Conservation (phyloP, 2,888 invertebrate species). For the Drosophila suboccidentalis region DNA sequence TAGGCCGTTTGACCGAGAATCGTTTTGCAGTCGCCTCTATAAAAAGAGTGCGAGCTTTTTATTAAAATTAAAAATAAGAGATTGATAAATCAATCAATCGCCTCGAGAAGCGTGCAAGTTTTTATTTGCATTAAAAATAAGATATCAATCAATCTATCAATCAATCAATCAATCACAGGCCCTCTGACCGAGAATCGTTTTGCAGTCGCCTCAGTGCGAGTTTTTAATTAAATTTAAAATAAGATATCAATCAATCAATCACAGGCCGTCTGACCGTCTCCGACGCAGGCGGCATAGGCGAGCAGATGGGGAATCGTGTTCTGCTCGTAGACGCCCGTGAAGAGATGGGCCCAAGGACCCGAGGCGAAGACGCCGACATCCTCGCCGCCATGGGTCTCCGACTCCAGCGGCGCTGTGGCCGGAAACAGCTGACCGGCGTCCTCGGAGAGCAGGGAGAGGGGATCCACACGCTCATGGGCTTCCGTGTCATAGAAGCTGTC, state of each 20-base stretch:
- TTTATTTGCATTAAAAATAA: slow-evolving; percentile 43
- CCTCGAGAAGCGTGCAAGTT: slow-evolving; percentile 7
- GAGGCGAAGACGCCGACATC: slow-evolving; percentile 92
- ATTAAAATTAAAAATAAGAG: too few species aligned
- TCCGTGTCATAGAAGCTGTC: slow-evolving; percentile 74
- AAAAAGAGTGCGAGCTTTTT: too few species aligned
- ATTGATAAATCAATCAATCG: background rate
- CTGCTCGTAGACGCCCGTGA: slow-evolving; percentile 92
- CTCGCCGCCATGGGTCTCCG: slow-evolving; percentile 92
- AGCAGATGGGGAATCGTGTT: slow-evolving; percentile 92
- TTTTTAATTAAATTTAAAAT: too few species aligned
- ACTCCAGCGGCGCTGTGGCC: slow-evolving; percentile 86
- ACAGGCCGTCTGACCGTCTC: slow-evolving; percentile 87
- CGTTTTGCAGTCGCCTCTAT: too few species aligned
- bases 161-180: slow-evolving; percentile 42
- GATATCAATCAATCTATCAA: slow-evolving; percentile 36
- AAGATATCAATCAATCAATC: slow-evolving; percentile 53
- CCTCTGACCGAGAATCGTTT: too few species aligned
- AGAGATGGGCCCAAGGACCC: slow-evolving; percentile 93
- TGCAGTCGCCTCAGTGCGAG: too few species aligned
- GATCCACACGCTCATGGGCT: slow-evolving; percentile 74
- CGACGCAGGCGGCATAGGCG: slow-evolving; percentile 91
- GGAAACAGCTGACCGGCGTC: slow-evolving; percentile 86
- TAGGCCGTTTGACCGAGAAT: too few species aligned
- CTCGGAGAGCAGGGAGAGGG: slow-evolving; percentile 39